Conservation (phyloP, 2,888 invertebrate species). For the Clistopyga incitator region DNA sequence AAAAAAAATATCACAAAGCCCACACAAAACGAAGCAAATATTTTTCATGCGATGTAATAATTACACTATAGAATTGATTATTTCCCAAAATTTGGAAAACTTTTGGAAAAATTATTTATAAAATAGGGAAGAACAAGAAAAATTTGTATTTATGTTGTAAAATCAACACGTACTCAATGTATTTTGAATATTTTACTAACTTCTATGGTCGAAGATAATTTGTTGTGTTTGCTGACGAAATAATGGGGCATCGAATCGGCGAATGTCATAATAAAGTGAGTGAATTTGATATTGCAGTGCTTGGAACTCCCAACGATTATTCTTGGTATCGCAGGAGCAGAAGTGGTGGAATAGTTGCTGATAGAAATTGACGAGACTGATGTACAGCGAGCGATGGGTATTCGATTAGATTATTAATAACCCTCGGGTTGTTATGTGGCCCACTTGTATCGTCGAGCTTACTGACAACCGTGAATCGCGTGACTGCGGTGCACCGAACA, state of each 20-base stretch:
- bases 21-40: too few species aligned
- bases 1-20: too few species aligned
- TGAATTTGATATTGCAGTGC: slow-evolving; percentile 54
- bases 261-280: slow-evolving; percentile 32
- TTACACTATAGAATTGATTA: too few species aligned
- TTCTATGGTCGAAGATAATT: neutral
- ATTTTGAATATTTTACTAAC: neutral
- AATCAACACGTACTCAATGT: neutral
- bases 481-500: slow-evolving; percentile 48
- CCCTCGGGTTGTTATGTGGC: neutral
- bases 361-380: slow-evolving; percentile 57
- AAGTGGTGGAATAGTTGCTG: slow-evolving; percentile 12
- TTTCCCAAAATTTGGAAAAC: too few species aligned
- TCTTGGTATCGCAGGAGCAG: slow-evolving; percentile 24
- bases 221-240: neutral
- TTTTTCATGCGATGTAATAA: too few species aligned
- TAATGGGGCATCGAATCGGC: neutral
- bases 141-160: too few species aligned
- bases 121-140: too few species aligned
- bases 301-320: slow-evolving; percentile 50
- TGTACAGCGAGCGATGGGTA: slow-evolving; percentile 55
- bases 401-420: slow-evolving; percentile 63
- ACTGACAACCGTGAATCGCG: slow-evolving; percentile 64
- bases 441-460: slow-evolving; percentile 23
- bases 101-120: too few species aligned